phyloP scores from a whole-genome alignment of 2,797 vertebrate genomes.

The Uromys caudimaculatus region DNA sequence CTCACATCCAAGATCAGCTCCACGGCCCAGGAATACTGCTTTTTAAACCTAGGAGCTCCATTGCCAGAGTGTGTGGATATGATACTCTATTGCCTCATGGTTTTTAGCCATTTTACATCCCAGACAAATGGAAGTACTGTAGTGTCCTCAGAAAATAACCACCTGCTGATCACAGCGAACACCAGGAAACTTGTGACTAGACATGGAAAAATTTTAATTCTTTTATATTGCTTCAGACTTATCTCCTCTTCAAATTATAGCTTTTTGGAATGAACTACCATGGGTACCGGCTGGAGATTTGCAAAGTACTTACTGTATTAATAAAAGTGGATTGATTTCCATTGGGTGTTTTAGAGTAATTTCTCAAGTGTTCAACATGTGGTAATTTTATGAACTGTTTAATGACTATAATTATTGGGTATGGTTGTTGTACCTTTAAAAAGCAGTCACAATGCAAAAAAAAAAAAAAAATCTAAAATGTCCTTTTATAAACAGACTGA shows the following conservation, averaged over 20 bases:
- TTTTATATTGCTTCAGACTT: slow-evolving; percentile 71
- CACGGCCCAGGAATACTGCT: slow-evolving; percentile 93
- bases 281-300: slow-evolving; percentile 64
- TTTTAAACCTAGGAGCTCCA: slow-evolving; percentile 97
- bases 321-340: slow-evolving; percentile 72
- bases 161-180: slow-evolving; percentile 90
- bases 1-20: background rate
- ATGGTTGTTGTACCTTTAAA: slow-evolving; percentile 83
- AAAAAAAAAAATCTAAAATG: background rate
- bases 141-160: slow-evolving; percentile 95
- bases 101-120: slow-evolving; percentile 99
- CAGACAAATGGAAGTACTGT: slow-evolving; percentile 99
- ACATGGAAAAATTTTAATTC: background rate
- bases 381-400: slow-evolving; percentile 51
- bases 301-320: slow-evolving; percentile 50
- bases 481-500: background rate
- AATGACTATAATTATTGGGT: slow-evolving; percentile 79
- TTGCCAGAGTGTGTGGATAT: slow-evolving; percentile 96
- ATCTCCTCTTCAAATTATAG: slow-evolving; percentile 72
- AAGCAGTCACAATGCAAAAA: slow-evolving; percentile 72
- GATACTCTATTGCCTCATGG: slow-evolving; percentile 98
- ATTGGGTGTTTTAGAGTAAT: slow-evolving; percentile 76
- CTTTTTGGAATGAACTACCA: slow-evolving; percentile 75
- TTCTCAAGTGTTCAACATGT: slow-evolving; percentile 63
- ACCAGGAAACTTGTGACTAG: slow-evolving; percentile 67